Evolutionary conservation across 2,888 invertebrate genomes (phyloP).

Genomic region (Epinotia demarniana): DNA sequence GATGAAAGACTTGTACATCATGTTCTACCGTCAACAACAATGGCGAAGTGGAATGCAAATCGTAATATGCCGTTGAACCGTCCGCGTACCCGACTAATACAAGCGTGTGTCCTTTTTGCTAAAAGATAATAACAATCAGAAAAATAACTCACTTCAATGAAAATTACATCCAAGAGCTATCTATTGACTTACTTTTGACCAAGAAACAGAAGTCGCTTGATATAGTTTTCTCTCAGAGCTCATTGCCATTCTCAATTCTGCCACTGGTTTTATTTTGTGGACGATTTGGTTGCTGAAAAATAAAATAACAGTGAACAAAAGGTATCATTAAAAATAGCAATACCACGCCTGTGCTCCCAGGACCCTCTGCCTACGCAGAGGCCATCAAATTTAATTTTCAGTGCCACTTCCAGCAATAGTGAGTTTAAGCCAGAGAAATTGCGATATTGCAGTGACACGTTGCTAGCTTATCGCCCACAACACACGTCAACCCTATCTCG

Average conservation of each 20-base stretch:
- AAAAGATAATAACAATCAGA: conserved; percentile 50
- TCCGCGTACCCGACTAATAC: conserved; percentile 88
- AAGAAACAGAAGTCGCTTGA: conserved; percentile 81
- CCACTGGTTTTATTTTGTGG: conserved; percentile 77
- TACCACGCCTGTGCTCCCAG: no score
- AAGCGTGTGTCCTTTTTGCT: conserved; percentile 81
- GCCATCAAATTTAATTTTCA: no score
- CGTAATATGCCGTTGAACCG: conserved; percentile 87
- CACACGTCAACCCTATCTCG: no score
- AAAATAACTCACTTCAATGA: background rate
- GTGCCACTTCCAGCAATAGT: no score
- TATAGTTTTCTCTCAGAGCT: conserved; percentile 57
- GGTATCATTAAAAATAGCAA: no score
- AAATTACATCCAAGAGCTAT: background rate
- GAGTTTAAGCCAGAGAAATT: no score
- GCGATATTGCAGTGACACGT: no score
- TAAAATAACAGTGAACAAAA: conserved; percentile 33
- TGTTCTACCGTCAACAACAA: conserved; percentile 72
- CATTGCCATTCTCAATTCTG: conserved; percentile 69
- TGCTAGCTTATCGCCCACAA: no score
- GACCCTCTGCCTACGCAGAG: no score
- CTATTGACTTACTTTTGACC: conserved; percentile 74
- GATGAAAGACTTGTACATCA: conserved; percentile 77
- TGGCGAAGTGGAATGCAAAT: conserved; percentile 82
- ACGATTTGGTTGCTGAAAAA: conserved; percentile 69